These are phyloP conservation scores for Brachyhypopomus occidentalis DNA, from an alignment of 2,113 vertebrate species.

Conservation along the genomic window DNA sequence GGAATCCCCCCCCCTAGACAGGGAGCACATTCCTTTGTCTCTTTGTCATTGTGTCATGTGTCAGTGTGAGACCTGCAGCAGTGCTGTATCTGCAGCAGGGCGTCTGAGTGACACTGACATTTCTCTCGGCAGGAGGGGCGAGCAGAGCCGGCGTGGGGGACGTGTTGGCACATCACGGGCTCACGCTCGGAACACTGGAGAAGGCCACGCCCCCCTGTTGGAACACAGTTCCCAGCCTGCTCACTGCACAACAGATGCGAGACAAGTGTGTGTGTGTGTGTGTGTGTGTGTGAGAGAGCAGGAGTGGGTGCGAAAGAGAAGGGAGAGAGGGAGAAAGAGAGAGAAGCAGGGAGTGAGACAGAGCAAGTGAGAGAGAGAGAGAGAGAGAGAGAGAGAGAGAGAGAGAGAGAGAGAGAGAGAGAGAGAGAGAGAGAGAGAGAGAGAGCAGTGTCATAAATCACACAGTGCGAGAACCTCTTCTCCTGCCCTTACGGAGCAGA, in stretches of 20 bases:
- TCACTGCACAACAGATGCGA: no score
- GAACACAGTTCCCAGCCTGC: no score
- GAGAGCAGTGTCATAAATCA: constrained; percentile 31
- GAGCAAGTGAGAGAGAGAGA: no score
- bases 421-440: constrained; percentile 14
- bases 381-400: neutral
- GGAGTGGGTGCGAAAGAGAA: no score
- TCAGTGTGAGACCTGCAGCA: constrained; percentile 6
- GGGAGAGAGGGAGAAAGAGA: no score
- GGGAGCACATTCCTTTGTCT: no score
- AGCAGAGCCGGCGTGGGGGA: no score
- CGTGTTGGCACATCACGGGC: neutral
- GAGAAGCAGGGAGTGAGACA: no score
- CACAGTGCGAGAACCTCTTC: constrained; percentile 1
- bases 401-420: neutral
- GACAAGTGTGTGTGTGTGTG: no score
- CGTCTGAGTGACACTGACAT: neutral
- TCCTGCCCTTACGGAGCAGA: constrained; percentile 19
- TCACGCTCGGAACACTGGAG: neutral
- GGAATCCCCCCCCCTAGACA: neutral
- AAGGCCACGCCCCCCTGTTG: neutral
- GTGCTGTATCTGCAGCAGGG: neutral
- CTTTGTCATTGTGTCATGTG: constrained; percentile 16
- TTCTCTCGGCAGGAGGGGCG: neutral
- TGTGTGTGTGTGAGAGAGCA: neutral